Percentiles rank a stretch among this genome's conserved stretches.
Conservation (phyloP, 2,113 vertebrate genomes). For the Megaceryle maxima region DNA sequence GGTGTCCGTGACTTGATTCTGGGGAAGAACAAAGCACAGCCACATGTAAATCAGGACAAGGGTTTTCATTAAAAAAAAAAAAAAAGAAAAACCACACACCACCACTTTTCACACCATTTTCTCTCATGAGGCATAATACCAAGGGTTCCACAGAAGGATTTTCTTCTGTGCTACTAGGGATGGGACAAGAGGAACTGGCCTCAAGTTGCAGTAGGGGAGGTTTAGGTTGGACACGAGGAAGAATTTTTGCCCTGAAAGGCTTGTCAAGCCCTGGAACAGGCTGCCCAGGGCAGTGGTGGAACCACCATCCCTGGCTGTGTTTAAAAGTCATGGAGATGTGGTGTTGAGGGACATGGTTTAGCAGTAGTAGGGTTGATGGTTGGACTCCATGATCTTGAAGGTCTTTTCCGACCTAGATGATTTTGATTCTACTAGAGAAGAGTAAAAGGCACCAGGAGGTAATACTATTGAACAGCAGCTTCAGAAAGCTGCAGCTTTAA, state of each 20-base stretch:
- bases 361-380: no score
- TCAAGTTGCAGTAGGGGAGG: no score
- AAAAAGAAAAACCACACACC: background rate
- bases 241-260: no score
- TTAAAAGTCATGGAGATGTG: no score
- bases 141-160: background rate
- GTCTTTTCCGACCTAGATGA: no score
- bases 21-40: background rate
- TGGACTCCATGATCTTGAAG: no score
- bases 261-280: no score
- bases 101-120: background rate
- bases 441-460: background rate
- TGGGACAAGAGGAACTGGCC: no score
- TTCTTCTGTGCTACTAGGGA: background rate
- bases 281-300: no score
- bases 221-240: no score
- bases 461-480: rapidly evolving
- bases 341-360: no score
- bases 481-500: background rate
- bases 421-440: background rate
- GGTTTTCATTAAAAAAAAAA: background rate
- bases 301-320: no score
- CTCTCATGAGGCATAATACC: rapidly evolving
- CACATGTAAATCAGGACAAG: background rate
- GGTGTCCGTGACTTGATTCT: slow-evolving; percentile 96